Conservation (phyloP, 1,140 invertebrate genomes). For the Oryzaephilus surinamensis region DNA sequence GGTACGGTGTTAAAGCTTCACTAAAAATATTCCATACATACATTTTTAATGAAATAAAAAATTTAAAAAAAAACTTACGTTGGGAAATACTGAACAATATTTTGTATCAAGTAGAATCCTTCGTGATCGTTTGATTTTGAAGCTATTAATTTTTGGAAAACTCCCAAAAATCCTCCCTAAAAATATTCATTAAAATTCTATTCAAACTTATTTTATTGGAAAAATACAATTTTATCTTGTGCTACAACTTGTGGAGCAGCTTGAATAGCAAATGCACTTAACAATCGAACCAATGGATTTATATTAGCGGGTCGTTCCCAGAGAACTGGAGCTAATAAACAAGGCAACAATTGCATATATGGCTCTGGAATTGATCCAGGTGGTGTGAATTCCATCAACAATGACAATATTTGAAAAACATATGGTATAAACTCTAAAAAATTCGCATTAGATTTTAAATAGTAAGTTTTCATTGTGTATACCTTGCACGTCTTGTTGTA, state of each 20-base stretch:
- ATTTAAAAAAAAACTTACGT: slow-evolving; percentile 37
- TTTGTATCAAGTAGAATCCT: slow-evolving; percentile 85
- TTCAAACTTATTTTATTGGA: background rate
- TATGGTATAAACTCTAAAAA: slow-evolving; percentile 92
- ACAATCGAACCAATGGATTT: slow-evolving; percentile 75
- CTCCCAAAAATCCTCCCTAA: slow-evolving; percentile 76
- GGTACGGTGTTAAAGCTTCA: slow-evolving; percentile 57
- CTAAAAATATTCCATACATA: no score
- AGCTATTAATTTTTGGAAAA: slow-evolving; percentile 94
- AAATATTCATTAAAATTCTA: slow-evolving; percentile 26
- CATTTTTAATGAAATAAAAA: slow-evolving; percentile 4
- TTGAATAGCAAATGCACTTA: slow-evolving; percentile 75
- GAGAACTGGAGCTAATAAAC: slow-evolving; percentile 72
- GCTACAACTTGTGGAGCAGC: slow-evolving; percentile 63
- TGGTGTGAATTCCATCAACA: slow-evolving; percentile 69
- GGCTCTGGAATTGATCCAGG: slow-evolving; percentile 54
- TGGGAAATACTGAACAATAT: slow-evolving; percentile 65
- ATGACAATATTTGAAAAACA: slow-evolving; percentile 90
- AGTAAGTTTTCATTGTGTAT: no score
- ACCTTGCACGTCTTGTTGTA: slow-evolving; percentile 90
- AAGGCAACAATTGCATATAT: slow-evolving; percentile 84
- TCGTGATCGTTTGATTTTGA: slow-evolving; percentile 94
- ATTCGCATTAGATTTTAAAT: slow-evolving; percentile 2
- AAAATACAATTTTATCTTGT: slow-evolving; percentile 34
- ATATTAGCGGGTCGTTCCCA: slow-evolving; percentile 92